Conservation (phyloP, 2,888 invertebrate species). For the Gastracanthus pulcherrimus region DNA sequence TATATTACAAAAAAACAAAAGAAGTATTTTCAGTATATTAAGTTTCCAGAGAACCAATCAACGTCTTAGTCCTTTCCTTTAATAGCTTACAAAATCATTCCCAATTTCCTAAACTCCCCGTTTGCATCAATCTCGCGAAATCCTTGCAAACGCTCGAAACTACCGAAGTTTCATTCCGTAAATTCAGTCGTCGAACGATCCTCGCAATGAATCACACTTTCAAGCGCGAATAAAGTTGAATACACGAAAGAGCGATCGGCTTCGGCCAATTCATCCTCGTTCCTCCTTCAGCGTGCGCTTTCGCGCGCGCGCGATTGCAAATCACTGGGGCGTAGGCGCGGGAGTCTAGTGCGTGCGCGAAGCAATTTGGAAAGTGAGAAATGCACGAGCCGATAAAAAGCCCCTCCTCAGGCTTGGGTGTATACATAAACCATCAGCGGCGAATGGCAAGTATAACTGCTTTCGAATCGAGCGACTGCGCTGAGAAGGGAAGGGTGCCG, state of each 20-base stretch:
- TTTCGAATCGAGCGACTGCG: not conserved
- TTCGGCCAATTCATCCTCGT: constrained; percentile 9
- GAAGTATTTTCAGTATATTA: too few relatives aligned
- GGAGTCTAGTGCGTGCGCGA: constrained; percentile 5
- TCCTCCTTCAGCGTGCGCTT: not conserved
- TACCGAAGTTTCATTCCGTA: constrained; percentile 8
- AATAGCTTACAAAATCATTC: not conserved
- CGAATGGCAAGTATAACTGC: not conserved
- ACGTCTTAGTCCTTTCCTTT: too few relatives aligned
- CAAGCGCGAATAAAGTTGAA: constrained; percentile 27
- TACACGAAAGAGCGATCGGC: constrained; percentile 17
- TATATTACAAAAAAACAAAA: too few relatives aligned
- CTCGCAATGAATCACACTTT: constrained; percentile 10
- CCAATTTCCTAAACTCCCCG: not conserved
- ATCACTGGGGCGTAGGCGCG: not conserved
- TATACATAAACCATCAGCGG: not conserved
- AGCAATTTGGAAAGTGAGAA: constrained; percentile 22
- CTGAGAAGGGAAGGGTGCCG: too few relatives aligned
- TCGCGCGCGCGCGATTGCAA: not conserved
- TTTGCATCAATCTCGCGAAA: not conserved
- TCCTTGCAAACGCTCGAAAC: not conserved
- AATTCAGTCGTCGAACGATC: constrained; percentile 18
- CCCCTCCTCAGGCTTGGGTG: not conserved
- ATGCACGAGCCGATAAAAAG: not conserved
- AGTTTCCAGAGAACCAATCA: too few relatives aligned